Base-by-base conservation (phyloP, 2,888 invertebrate species). In the Xanthostigma xanthostigma region DNA sequence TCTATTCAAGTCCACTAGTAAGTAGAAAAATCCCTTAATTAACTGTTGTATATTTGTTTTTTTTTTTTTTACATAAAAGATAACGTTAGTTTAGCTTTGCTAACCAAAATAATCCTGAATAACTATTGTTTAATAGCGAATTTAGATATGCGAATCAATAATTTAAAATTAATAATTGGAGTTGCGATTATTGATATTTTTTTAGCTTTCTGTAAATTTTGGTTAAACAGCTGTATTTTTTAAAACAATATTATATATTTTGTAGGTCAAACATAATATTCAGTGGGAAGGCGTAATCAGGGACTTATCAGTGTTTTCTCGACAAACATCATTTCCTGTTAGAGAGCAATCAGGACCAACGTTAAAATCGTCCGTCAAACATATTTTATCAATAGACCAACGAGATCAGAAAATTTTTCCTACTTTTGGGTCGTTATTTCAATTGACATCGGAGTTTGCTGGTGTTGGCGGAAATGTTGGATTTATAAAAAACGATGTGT, bases 381-480 rank as follows among this genome's bases (percentile, higher is more conserved):
- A 95, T 66, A 81, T 85, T 45, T 72, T 88, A 53, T 71, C 80
- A 0, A 76, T 82, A 49, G 94, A 94, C 66, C 76, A 76, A 50
- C 75, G 94, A 51, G 90, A 94, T 65, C 82, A 81, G 57, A 65
- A 70, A 4, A 79, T 92, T 49, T 87, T 94, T 65, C 93, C 94
- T 3, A 77, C 76, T 8, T 67, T 70, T 40, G 94, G 94, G 5
- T 64, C 77, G 8, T 69, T 83, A 54, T 65, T 88, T 8, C 82
- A 83, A 68, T 71, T 85, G 51, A 77, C 77, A 6, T 80, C 86
- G 57, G 96, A 97, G 68, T 73, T 88, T 58, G 91, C 94, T 33
- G 81, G 93, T 0, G 64, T 94, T 8, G 94, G 95, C 9, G 97
- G 97, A 2, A 87, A 93, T 62, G 80, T 93, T n/a, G 84, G 87